Conservation (phyloP, 30 jellyfish, hydroid and myxozoan species). For the Turritopsis dohrnii region DNA sequence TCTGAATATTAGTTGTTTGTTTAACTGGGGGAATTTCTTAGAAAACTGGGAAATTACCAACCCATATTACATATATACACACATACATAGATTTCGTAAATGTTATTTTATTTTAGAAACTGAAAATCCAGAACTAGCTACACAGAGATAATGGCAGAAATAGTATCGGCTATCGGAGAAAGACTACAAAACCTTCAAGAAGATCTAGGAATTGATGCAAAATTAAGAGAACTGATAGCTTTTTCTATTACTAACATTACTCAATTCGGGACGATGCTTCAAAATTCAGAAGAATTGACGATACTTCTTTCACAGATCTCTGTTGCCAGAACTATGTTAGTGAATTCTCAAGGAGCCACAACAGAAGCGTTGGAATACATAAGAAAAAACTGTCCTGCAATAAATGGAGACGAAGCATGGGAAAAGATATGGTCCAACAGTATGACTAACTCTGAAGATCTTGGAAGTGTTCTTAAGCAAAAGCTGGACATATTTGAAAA, state of each 20-base stretch:
- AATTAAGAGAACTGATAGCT: not conserved
- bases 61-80: no score
- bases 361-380: not conserved
- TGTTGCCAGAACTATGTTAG: not conserved
- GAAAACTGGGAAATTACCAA: no score
- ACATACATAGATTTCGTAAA: no score
- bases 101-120: no score
- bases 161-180: not conserved
- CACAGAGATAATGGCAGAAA: no score
- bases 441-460: not conserved
- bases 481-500: not conserved
- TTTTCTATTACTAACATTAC: not conserved
- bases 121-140: no score
- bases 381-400: not conserved
- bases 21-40: no score
- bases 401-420: not conserved
- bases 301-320: not conserved
- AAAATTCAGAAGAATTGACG: not conserved
- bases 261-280: not conserved
- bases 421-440: not conserved
- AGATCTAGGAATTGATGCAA: not conserved
- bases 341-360: not conserved
- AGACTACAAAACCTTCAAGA: not conserved
- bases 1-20: no score
- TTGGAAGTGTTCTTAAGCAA: not conserved